Percentiles rank a stretch among this genome's conserved stretches.
Evolutionary conservation across 2,113 vertebrate species (phyloP).

Genomic region (Rissa tridactyla): DNA sequence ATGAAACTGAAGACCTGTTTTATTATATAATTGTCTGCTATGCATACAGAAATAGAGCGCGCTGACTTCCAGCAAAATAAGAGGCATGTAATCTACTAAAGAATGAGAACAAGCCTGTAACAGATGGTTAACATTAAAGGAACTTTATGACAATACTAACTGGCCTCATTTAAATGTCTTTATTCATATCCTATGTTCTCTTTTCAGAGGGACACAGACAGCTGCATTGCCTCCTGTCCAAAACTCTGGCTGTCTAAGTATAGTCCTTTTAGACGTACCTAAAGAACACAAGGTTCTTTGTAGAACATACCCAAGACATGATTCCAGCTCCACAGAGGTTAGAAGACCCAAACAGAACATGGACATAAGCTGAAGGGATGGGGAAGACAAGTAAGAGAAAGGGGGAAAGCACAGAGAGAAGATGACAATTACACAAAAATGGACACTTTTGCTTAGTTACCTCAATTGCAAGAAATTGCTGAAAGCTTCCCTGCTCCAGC

Average conservation of each 20-base stretch:
- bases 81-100: constrained; percentile 29
- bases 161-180: constrained; percentile 49
- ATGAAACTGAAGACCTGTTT: constrained; percentile 28
- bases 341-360: not conserved
- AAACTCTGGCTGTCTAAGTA: not conserved
- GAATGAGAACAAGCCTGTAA: constrained; percentile 39
- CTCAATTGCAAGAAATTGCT: not conserved
- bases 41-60: not conserved
- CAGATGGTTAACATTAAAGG: constrained; percentile 54
- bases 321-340: not conserved
- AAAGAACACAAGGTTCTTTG: not conserved
- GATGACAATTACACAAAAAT: not conserved
- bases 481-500: not conserved
- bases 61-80: constrained; percentile 2
- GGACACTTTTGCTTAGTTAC: not conserved
- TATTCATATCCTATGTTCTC: constrained; percentile 42
- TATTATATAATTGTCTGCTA: constrained; percentile 33
- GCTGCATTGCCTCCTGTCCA: not conserved
- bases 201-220: constrained; percentile 41
- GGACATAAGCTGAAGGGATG: not conserved
- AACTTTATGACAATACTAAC: constrained; percentile 63
- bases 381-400: not conserved
- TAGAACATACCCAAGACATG: not conserved
- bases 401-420: not conserved
- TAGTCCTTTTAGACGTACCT: not conserved